phyloP scores from a whole-genome alignment of 2,888 invertebrate genomes.

The Cepaea hortensis region DNA sequence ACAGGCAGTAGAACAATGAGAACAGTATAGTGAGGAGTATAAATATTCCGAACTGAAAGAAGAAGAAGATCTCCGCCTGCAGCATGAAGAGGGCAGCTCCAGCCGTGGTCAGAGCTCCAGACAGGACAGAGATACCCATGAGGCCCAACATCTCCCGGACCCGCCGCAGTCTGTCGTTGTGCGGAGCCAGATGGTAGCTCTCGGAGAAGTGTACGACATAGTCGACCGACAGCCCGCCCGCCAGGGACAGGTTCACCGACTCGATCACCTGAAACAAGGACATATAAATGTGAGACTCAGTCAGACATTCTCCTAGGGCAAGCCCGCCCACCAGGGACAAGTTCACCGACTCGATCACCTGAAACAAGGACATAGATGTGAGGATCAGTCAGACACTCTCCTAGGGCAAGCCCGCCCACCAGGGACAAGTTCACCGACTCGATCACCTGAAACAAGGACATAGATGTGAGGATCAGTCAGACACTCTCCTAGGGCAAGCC shows the following conservation, averaged over 20 bases:
- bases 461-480: too few relatives aligned
- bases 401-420: too few relatives aligned
- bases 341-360: too few relatives aligned
- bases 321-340: too few relatives aligned
- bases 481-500: too few relatives aligned
- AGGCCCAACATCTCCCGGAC: slow-evolving; percentile 66
- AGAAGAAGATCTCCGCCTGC: slow-evolving; percentile 69
- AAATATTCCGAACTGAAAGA: slow-evolving; percentile 70
- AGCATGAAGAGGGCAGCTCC: slow-evolving; percentile 72
- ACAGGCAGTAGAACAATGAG: slow-evolving; percentile 66
- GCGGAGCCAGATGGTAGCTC: slow-evolving; percentile 67
- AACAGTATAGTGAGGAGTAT: slow-evolving; percentile 71
- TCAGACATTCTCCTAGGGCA: too few relatives aligned
- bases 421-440: too few relatives aligned
- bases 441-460: too few relatives aligned
- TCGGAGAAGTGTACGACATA: slow-evolving; percentile 73
- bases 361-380: too few relatives aligned
- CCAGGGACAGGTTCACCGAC: slow-evolving; percentile 71
- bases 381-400: too few relatives aligned
- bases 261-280: slow-evolving; percentile 62
- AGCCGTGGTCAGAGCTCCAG: slow-evolving; percentile 69
- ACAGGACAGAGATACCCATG: slow-evolving; percentile 68
- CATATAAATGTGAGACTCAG: too few relatives aligned
- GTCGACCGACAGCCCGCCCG: slow-evolving; percentile 71
- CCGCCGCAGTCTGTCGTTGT: slow-evolving; percentile 62